phyloP scores from a whole-genome alignment of 2,888 invertebrate genomes.

The Eupithecia insigniata region DNA sequence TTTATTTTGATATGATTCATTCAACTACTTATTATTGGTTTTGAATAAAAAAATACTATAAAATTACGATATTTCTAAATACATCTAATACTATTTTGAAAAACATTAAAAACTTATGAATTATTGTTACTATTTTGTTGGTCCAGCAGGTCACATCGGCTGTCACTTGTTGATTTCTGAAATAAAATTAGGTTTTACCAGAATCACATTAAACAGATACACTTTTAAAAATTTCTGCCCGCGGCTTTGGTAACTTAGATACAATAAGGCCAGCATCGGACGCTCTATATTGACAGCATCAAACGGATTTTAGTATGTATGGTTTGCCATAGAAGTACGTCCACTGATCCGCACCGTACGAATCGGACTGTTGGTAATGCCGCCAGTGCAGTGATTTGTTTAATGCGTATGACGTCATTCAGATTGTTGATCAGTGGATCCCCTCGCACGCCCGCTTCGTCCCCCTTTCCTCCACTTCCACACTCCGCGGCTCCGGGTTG shows the following conservation, averaged over 20 bases:
- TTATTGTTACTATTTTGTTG: conserved; percentile 49
- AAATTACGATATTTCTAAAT: too few species aligned
- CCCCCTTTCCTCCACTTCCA: too few species aligned
- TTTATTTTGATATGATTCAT: neutral
- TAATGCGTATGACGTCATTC: too few species aligned
- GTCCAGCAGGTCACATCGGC: conserved; percentile 44
- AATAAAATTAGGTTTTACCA: conserved; percentile 38
- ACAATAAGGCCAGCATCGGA: neutral
- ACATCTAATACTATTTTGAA: neutral
- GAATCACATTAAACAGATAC: neutral
- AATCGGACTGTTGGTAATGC: too few species aligned
- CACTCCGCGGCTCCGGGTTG: too few species aligned
- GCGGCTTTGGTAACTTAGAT: neutral
- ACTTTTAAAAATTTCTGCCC: neutral
- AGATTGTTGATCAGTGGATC: too few species aligned
- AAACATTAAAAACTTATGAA: neutral
- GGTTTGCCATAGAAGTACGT: too few species aligned
- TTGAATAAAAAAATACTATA: neutral
- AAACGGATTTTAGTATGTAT: too few species aligned
- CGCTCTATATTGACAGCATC: too few species aligned
- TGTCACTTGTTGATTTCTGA: conserved; percentile 56
- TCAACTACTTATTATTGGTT: neutral
- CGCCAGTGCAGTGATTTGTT: too few species aligned
- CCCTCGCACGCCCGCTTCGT: too few species aligned
- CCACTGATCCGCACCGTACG: too few species aligned